Evolutionary conservation across 2,113 vertebrate genomes (phyloP).

Genomic region (Corynorhinus townsendii): DNA sequence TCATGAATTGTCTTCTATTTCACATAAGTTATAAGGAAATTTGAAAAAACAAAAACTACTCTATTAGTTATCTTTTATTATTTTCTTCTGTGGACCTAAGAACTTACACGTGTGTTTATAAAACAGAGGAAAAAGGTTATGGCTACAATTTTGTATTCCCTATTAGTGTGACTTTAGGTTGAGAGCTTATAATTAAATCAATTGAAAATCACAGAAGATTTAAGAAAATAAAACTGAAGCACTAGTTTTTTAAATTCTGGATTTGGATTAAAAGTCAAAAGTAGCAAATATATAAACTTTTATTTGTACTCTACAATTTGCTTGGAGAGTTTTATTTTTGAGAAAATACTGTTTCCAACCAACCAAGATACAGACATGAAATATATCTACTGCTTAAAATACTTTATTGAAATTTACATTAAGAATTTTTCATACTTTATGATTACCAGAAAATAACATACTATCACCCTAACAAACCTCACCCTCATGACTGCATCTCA

Average conservation of each 20-base stretch:
- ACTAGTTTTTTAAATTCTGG: background rate
- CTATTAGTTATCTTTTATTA: background rate
- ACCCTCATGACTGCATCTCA: background rate
- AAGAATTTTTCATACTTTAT: background rate
- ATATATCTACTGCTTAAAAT: background rate
- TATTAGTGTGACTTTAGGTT: background rate
- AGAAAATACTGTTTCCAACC: background rate
- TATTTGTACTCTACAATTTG: background rate
- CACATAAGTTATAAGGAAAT: slow-evolving; percentile 21
- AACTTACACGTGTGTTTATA: background rate
- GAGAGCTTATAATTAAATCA: background rate
- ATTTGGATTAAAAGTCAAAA: slow-evolving; percentile 30
- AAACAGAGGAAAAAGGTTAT: slow-evolving; percentile 9
- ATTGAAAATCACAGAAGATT: background rate
- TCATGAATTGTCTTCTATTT: background rate
- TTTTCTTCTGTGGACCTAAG: background rate
- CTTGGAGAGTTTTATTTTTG: background rate
- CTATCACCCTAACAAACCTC: background rate
- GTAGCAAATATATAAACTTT: slow-evolving; percentile 19
- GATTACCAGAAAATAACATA: slow-evolving; percentile 13
- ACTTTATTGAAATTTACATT: background rate
- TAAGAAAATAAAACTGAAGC: slow-evolving; percentile 25
- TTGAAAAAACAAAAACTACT: background rate
- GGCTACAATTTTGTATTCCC: background rate
- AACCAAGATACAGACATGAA: background rate